Evolutionary conservation across 2,113 vertebrate species (phyloP).

Genomic region (Pionites leucogaster): DNA sequence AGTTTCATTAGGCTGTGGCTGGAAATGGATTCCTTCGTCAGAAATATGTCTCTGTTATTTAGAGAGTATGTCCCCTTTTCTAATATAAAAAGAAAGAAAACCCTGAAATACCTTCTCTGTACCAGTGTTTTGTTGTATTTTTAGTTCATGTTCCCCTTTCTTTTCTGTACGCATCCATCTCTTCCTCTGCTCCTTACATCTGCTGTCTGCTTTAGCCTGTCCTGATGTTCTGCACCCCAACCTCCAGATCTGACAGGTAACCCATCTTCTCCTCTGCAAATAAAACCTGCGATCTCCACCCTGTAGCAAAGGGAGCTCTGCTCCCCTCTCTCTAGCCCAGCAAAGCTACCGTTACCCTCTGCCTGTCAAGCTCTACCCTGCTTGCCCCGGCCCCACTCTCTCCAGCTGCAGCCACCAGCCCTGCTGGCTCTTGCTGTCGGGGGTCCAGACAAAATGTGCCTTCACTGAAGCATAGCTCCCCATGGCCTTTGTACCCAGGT

Average conservation of each 20-base stretch:
- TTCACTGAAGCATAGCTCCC: neutral
- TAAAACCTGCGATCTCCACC: neutral
- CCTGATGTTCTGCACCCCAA: neutral
- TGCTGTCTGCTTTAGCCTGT: neutral
- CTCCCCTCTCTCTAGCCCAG: neutral
- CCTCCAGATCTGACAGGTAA: neutral
- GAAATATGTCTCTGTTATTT: neutral
- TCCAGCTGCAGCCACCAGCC: neutral
- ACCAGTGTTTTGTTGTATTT: neutral
- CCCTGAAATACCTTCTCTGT: neutral
- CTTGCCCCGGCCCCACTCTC: accelerated
- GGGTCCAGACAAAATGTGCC: accelerated
- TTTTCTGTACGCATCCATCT: neutral
- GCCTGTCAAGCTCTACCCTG: neutral
- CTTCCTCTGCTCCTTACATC: neutral
- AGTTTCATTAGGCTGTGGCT: neutral
- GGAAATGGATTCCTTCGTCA: neutral
- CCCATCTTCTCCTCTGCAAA: neutral
- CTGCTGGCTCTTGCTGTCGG: accelerated
- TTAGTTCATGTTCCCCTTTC: neutral
- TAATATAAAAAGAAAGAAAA: conserved; percentile 4
- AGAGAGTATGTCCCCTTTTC: neutral
- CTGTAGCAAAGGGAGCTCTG: neutral
- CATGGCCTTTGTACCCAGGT: neutral
- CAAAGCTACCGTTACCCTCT: accelerated